Evolutionary conservation across 2,797 vertebrate species (phyloP).

Genomic region (Gobio occitaniae): DNA sequence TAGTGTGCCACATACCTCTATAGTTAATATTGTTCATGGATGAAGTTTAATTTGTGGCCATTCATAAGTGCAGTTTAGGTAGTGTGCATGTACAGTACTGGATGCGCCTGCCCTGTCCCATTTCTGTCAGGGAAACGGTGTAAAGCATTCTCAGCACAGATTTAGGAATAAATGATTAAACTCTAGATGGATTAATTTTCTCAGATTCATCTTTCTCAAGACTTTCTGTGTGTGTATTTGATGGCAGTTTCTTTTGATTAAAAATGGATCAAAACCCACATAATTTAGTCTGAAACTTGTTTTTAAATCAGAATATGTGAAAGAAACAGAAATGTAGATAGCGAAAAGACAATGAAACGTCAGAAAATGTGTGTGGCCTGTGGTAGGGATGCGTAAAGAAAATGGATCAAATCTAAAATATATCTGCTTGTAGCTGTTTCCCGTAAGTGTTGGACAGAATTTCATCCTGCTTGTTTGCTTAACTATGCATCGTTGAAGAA

Average conservation of each 20-base stretch:
- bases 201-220: slow-evolving; percentile 18
- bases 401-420: background rate
- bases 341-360: background rate
- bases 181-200: slow-evolving; percentile 16
- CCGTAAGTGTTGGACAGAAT: background rate
- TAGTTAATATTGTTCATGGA: background rate
- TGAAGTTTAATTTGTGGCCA: background rate
- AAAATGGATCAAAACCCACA: slow-evolving; percentile 38
- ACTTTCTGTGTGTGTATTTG: slow-evolving; percentile 5
- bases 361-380: background rate
- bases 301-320: background rate
- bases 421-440: background rate
- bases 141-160: slow-evolving; percentile 17
- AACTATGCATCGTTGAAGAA: background rate
- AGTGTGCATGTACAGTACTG: background rate
- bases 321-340: background rate
- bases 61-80: background rate
- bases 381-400: background rate
- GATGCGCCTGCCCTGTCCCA: background rate
- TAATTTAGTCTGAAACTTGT: background rate
- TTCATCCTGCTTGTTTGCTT: background rate
- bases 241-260: slow-evolving; percentile 29
- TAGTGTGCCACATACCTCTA: background rate
- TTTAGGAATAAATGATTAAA: slow-evolving; percentile 36
- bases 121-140: background rate